Evolutionary conservation across 2,797 vertebrate species (phyloP).

Genomic region (Kryptopterus vitreolus): DNA sequence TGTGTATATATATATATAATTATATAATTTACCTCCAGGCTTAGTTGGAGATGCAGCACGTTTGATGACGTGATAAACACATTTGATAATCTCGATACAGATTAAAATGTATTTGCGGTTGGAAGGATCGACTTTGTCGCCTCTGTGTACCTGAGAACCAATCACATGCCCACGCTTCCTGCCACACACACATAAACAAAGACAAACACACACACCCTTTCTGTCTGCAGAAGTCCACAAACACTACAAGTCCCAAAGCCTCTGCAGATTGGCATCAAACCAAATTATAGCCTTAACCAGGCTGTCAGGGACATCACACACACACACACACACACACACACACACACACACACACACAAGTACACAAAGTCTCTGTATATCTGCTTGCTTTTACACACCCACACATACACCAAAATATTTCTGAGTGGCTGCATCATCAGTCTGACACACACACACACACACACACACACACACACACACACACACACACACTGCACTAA

Average conservation of each 20-base stretch:
- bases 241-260: background rate
- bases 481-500: background rate
- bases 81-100: background rate
- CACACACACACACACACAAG: background rate
- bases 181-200: slow-evolving; percentile 40
- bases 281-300: slow-evolving; percentile 29
- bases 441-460: slow-evolving; percentile 24
- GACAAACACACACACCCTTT: slow-evolving; percentile 20
- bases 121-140: slow-evolving; percentile 4
- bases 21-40: too few species aligned
- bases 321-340: background rate
- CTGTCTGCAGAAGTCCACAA: slow-evolving; percentile 12
- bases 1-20: too few species aligned
- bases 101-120: slow-evolving; percentile 17
- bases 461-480: slow-evolving; percentile 8
- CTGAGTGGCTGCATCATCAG: slow-evolving; percentile 29
- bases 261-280: slow-evolving; percentile 29
- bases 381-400: slow-evolving; percentile 17
- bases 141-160: slow-evolving; percentile 35
- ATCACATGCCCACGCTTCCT: slow-evolving; percentile 14
- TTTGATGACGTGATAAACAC: too few species aligned
- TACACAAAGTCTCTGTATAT: slow-evolving; percentile 11
- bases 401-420: slow-evolving; percentile 16
- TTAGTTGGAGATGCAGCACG: too few species aligned
- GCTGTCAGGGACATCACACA: slow-evolving; percentile 15